A percentile compares a stretch with the other conserved stretches of the same genome.
Conservation (phyloP, 2,113 vertebrate species). For the Brevimyrus niger region DNA sequence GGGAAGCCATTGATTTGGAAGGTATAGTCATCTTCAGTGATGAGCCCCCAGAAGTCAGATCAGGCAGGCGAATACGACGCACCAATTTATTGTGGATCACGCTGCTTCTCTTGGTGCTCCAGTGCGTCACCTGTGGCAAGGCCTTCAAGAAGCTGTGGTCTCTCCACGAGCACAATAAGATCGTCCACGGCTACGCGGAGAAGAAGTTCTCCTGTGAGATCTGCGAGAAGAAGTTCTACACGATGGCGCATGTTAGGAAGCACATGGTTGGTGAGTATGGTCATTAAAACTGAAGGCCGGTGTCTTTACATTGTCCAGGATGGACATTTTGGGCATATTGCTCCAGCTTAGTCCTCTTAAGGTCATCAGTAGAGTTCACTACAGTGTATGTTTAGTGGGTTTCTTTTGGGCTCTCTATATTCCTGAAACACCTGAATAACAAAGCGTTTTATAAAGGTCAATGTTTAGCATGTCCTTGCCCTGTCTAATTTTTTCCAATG, state of each 20-base stretch:
- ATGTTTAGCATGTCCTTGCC: background rate
- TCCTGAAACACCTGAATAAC: background rate
- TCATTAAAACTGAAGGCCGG: background rate
- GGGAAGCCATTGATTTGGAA: background rate
- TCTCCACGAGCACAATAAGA: constrained; percentile 77
- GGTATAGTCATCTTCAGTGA: background rate
- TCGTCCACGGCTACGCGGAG: constrained; percentile 69
- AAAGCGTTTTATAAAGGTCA: background rate
- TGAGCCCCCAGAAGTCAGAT: background rate
- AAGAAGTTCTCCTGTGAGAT: constrained; percentile 80
- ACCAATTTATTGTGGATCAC: background rate
- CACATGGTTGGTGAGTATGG: constrained; percentile 81
- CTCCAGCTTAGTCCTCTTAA: background rate
- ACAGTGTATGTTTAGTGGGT: background rate
- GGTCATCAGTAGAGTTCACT: background rate
- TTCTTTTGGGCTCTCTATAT: background rate
- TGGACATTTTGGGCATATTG: background rate
- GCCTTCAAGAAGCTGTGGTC: constrained; percentile 82
- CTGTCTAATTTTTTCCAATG: background rate
- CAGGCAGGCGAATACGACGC: background rate
- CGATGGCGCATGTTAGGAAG: constrained; percentile 82
- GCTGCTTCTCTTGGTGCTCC: constrained; percentile 10
- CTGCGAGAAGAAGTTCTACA: constrained; percentile 81
- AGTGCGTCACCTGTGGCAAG: constrained; percentile 77
- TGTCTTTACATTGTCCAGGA: background rate